Percentiles rank a stretch among this genome's conserved stretches.
These are phyloP conservation scores for Sparidentex hasta DNA, from an alignment of 2,797 vertebrate genomes.

Conservation along the genomic window DNA sequence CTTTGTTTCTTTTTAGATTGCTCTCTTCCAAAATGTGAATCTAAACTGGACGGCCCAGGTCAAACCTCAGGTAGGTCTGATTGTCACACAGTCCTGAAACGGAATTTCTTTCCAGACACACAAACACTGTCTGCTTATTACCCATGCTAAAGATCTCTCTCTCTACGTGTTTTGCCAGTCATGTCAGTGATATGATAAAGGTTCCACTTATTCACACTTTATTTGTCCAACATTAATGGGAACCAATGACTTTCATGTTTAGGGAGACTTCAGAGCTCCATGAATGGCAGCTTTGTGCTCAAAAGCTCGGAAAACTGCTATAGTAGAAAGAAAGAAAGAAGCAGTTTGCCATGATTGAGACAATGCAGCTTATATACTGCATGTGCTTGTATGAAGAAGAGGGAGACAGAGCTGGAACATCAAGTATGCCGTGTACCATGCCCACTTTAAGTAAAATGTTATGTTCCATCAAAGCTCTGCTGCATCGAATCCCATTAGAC, in stretches of 20 bases:
- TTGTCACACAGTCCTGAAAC: neutral
- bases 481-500: constrained; percentile 52
- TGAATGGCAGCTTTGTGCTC: constrained; percentile 32
- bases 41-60: constrained; percentile 82
- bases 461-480: constrained; percentile 46
- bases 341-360: neutral
- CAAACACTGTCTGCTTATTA: constrained; percentile 7
- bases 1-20: constrained; percentile 72
- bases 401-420: constrained; percentile 3
- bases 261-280: neutral
- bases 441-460: constrained; percentile 50
- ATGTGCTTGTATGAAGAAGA: constrained; percentile 26
- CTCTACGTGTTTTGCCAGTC: neutral
- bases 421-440: constrained; percentile 18
- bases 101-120: neutral
- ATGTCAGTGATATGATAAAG: neutral
- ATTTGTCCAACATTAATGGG: constrained; percentile 16
- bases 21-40: constrained; percentile 83
- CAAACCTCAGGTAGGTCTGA: constrained; percentile 78
- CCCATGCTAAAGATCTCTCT: neutral
- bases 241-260: constrained; percentile 5
- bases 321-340: neutral
- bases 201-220: constrained; percentile 4
- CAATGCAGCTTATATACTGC: neutral
- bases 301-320: neutral